Percentiles rank a stretch among this genome's conserved stretches.
Conservation (phyloP, 53 echinoderm and acorn worm species). For the Glandiceps talaboti region DNA sequence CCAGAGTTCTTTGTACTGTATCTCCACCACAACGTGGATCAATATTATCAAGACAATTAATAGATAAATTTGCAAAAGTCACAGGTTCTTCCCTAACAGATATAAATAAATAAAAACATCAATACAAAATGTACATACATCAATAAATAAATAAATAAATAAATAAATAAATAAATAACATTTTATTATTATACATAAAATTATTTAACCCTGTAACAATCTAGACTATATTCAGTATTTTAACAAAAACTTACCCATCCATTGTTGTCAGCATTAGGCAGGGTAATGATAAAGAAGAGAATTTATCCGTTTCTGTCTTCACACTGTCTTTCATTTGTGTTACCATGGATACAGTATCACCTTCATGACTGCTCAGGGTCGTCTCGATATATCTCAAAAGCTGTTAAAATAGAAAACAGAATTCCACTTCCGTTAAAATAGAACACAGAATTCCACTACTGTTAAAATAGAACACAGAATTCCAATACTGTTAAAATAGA, state of each 20-base stretch:
- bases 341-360: slow-evolving; percentile 48
- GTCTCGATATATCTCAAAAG: slow-evolving; percentile 54
- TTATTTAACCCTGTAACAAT: too few relatives aligned
- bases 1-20: slow-evolving; percentile 21
- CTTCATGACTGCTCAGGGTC: slow-evolving; percentile 53
- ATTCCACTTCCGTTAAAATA: background rate
- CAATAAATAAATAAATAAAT: too few relatives aligned
- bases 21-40: slow-evolving; percentile 44
- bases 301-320: slow-evolving; percentile 37
- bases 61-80: slow-evolving; percentile 58
- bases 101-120: too few relatives aligned
- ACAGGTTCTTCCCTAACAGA: slow-evolving; percentile 34
- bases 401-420: slow-evolving; percentile 11
- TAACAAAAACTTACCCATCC: slow-evolving; percentile 24
- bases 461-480: too few relatives aligned
- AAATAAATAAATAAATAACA: too few relatives aligned
- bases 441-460: too few relatives aligned
- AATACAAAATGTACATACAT: too few relatives aligned
- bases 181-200: too few relatives aligned
- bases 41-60: slow-evolving; percentile 44
- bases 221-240: background rate
- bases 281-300: slow-evolving; percentile 45
- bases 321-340: slow-evolving; percentile 47
- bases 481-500: too few relatives aligned
- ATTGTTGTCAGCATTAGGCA: slow-evolving; percentile 33